Base-by-base conservation (phyloP, 2,797 vertebrate genomes). In the Orestias chungarensis region DNA sequence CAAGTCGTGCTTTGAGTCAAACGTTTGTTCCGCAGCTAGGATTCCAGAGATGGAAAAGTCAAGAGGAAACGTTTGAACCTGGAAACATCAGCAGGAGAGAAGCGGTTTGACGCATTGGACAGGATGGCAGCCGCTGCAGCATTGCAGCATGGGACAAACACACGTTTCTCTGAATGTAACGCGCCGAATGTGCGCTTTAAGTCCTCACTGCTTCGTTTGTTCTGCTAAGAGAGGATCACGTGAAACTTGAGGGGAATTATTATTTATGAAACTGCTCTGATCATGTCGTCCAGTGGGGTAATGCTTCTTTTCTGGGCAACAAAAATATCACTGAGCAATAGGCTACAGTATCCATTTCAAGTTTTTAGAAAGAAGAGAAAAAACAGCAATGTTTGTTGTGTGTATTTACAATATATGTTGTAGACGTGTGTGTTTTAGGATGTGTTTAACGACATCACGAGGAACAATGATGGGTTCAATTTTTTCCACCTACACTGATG, bases 141-240 rank as follows among this genome's bases (percentile, higher is more conserved):
- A 82, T 70, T 89, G 89, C 88, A 89, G 82, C 90, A 90, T 74
- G 79, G 83, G 85, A 84, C 80, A 25, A 70, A 74, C 81, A 79
- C 46, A 76, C 82, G 64, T 76, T 67, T 52, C n/a, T 66, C 23
- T 14, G 11, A 65, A 73, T 71, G n/a, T 44, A 27, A 59, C 69
- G 76, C 0, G 23, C 55, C 4, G 33, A 35, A 31, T 20, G 23
- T 10, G 31, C 10, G 7, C 20, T 31, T 59, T 59, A 35, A 20
- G 10, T 20, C 18, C 18, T 33, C 4, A 20, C 2, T 20, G 55
- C 29, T 33, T 20, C 25, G 3, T 3, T 18, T 35, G 3, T 35
- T 4, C 1, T 35, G 29, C 31, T 35, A 33, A 47, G 15, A 47
- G 46, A 8, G 33, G 8, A 57, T 33, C 18, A 20, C 18, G 8